These are phyloP conservation scores for Procambarus virginalis DNA, from an alignment of 1,140 invertebrate genomes.

Conservation along the genomic window DNA sequence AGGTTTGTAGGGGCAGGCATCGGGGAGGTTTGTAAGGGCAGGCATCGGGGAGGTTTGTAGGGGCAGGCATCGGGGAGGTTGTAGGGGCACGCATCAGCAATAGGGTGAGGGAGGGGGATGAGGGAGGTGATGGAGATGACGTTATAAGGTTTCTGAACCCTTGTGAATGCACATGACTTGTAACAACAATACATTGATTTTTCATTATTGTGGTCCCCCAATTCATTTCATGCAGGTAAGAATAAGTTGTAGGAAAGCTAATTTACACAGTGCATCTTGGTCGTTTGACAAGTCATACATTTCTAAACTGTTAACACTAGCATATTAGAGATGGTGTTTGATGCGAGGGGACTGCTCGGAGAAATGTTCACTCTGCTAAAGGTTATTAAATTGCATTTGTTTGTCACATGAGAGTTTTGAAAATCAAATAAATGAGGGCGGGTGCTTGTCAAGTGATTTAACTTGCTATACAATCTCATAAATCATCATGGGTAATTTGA, in stretches of 20 bases:
- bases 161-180: neutral
- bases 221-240: neutral
- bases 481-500: too few relatives aligned
- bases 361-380: slow-evolving; percentile 58
- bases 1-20: neutral
- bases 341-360: slow-evolving; percentile 71
- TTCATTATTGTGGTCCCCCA: too few relatives aligned
- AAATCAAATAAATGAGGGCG: too few relatives aligned
- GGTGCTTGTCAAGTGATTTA: too few relatives aligned
- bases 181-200: neutral
- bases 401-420: too few relatives aligned
- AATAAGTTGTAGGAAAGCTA: neutral
- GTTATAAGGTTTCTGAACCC: slow-evolving; percentile 40
- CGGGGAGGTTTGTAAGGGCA: too few relatives aligned
- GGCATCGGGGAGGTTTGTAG: too few relatives aligned
- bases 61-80: neutral
- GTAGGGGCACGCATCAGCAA: neutral
- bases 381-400: neutral
- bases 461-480: too few relatives aligned
- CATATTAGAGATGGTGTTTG: neutral
- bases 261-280: too few relatives aligned
- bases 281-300: neutral
- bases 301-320: neutral
- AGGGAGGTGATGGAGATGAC: neutral
- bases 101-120: neutral